Evolutionary conservation across 1,140 invertebrate species (phyloP).

Genomic region (Dinothrombium tinctorium): DNA sequence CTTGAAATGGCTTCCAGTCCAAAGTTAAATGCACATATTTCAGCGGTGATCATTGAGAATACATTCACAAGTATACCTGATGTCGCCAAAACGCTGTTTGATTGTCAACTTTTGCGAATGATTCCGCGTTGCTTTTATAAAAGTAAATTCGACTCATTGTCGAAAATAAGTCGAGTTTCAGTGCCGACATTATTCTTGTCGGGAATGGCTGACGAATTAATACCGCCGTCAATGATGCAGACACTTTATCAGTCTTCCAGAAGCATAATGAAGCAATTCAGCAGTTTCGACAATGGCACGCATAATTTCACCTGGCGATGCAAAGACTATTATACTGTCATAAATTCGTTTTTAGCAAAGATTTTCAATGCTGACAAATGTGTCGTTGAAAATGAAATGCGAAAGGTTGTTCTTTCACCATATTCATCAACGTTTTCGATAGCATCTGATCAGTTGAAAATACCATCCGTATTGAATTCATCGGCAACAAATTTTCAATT

Average conservation of each 20-base stretch:
- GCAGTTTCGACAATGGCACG: conserved; percentile 43
- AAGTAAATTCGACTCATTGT: conserved; percentile 16
- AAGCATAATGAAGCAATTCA: conserved; percentile 34
- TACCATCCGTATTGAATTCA: no score
- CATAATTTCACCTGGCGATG: conserved; percentile 69
- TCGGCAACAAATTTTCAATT: no score
- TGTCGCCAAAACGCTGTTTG: conserved; percentile 36
- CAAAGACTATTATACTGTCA: conserved; percentile 32
- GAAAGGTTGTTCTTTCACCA: no score
- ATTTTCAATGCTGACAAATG: no score
- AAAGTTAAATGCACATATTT: conserved; percentile 31
- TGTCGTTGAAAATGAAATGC: no score
- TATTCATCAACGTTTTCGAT: no score
- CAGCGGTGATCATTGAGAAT: conserved; percentile 72
- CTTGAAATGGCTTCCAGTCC: conserved; percentile 55
- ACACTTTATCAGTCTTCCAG: conserved; percentile 28
- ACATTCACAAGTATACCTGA: conserved; percentile 84
- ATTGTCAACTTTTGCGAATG: conserved; percentile 18
- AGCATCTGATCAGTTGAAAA: no score
- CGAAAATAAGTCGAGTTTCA: conserved; percentile 15
- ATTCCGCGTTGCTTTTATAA: conserved; percentile 16
- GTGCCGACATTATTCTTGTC: conserved; percentile 22
- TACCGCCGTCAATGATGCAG: conserved; percentile 62
- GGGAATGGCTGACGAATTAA: conserved; percentile 45
- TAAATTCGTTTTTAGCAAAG: conserved; percentile 26